These are phyloP conservation scores for Margaritifera margaritifera DNA, from an alignment of 2,888 invertebrate species.

Conservation along the genomic window DNA sequence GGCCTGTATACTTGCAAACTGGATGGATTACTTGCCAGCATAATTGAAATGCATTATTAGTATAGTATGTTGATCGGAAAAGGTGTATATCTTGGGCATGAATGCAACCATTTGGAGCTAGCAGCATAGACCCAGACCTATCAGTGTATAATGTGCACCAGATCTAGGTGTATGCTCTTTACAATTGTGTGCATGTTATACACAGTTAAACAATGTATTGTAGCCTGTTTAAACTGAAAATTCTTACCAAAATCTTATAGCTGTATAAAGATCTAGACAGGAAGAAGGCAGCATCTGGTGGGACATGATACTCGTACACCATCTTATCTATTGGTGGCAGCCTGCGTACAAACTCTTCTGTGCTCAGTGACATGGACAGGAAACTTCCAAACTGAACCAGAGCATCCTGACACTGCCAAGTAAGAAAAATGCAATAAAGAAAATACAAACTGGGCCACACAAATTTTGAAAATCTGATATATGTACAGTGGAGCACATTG, in stretches of 20 bases:
- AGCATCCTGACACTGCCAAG: conserved; percentile 93
- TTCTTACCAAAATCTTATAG: conserved; percentile 84
- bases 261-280: conserved; percentile 93
- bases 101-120: too few relatives aligned
- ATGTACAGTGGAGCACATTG: too few relatives aligned
- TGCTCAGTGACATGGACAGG: conserved; percentile 91
- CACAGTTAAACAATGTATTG: neutral
- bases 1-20: too few relatives aligned
- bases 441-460: too few relatives aligned
- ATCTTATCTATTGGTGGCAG: conserved; percentile 91
- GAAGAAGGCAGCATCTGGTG: conserved; percentile 98
- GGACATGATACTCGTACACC: conserved; percentile 92
- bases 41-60: too few relatives aligned
- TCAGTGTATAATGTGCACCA: neutral
- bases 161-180: neutral
- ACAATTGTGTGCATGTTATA: neutral
- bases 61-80: too few relatives aligned
- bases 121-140: too few relatives aligned
- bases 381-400: conserved; percentile 98
- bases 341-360: conserved; percentile 92
- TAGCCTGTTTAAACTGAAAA: neutral
- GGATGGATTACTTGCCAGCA: too few relatives aligned
- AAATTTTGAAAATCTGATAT: too few relatives aligned
- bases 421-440: neutral
- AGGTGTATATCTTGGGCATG: too few relatives aligned